Evolutionary conservation across 2,113 vertebrate species (phyloP), one percentile per base, ranked within the genome.

Genomic region (Gavialis gangeticus): DNA sequence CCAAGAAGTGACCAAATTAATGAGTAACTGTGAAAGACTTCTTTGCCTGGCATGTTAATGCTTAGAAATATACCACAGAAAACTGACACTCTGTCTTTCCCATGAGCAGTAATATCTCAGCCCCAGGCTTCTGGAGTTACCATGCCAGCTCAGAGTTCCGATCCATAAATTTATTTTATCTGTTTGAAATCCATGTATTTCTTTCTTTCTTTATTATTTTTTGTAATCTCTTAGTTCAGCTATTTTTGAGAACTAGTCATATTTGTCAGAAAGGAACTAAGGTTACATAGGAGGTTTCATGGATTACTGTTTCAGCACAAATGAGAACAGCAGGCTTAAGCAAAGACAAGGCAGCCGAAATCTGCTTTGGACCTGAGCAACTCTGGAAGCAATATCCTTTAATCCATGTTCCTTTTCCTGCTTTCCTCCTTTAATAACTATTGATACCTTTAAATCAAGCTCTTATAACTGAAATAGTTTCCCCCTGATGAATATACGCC

Each of bases 21-120:
- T 94, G 89, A 97, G 93, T 89, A 91, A 73, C 81, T 90, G 16
- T 73, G 73, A 93, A 96, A 94, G 88, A 14, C 54, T 92, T 79
- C 91, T 60, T 69, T 80, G 7, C 73, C 55, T 89, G 11, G 71
- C 94, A 83, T 78, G 83, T 89, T 85, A 91, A 87, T 79, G 59
- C 64, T 88, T 86, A 75, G 86, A 97, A 96, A 96, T 69, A 79
- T 22, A 27, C 89, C 92, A 76, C 27, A 91, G 71, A 95, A 76
- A 88, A 95, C 84, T 90, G 90, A 87, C 80, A 62, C 84, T 56
- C n/a, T 7, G 37, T 79, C 60, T 89, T 64, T 92, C 82, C 27
- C 2, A 63, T 93, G 59, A 96, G 63, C 57, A 58, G 66, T 84
- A 95, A 78, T 88, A 79, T 90, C 88, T 75, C 30, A 89, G 83